Evolutionary conservation across 1,140 invertebrate species (phyloP).

Genomic region (Heliothis subflexa): DNA sequence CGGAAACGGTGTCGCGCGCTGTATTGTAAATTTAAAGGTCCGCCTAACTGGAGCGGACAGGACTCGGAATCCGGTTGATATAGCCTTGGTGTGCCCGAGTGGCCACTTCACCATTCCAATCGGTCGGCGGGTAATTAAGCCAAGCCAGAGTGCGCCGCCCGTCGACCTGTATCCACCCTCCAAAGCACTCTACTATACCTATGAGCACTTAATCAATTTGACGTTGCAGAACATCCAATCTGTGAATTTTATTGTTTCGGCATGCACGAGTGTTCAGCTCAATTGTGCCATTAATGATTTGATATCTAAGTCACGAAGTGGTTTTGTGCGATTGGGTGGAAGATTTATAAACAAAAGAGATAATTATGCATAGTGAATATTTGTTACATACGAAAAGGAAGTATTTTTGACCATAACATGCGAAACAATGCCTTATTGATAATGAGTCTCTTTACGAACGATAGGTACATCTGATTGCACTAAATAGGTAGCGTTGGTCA

Average conservation of each 20-base stretch:
- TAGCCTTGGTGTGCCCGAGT: constrained; percentile 80
- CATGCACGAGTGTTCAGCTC: constrained; percentile 7
- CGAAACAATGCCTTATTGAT: constrained; percentile 12
- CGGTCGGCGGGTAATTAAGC: constrained; percentile 74
- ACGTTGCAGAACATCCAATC: constrained; percentile 30
- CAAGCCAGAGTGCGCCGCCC: constrained; percentile 54
- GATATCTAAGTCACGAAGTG: constrained; percentile 17
- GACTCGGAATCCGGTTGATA: constrained; percentile 79
- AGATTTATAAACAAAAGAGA: constrained; percentile 12
- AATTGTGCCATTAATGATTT: constrained; percentile 9
- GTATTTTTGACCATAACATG: not conserved
- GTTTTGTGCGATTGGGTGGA: no score
- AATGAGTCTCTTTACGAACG: not conserved
- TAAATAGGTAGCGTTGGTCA: constrained; percentile 71
- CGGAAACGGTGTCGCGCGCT: constrained; percentile 68
- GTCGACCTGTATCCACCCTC: constrained; percentile 66
- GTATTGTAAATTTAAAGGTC: constrained; percentile 73
- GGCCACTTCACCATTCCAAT: constrained; percentile 83
- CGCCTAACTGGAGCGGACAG: constrained; percentile 78
- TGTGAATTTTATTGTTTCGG: constrained; percentile 21
- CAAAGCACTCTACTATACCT: constrained; percentile 48
- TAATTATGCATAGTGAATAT: constrained; percentile 33
- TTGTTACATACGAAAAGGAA: constrained; percentile 17
- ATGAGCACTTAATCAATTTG: constrained; percentile 35
- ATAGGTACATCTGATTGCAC: constrained; percentile 17